Evolutionary conservation across 1,140 invertebrate genomes (phyloP), one percentile per base, ranked within the genome.

Genomic region (Gonioctena quinquepunctata): DNA sequence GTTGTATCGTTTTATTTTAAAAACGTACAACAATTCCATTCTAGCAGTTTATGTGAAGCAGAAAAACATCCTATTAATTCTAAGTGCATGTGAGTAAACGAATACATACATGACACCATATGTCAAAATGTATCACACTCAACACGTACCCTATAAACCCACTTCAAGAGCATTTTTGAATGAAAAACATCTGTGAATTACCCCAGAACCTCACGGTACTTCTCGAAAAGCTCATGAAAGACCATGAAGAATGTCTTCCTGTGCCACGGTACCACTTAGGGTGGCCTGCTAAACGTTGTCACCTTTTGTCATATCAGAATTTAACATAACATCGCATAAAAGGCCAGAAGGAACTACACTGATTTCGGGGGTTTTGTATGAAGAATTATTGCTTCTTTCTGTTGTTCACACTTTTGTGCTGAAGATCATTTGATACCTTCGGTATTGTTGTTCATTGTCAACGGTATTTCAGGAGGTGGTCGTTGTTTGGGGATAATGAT

Each of bases 271-370:
- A n/a, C 33, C 33, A 21, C 66, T 69, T 63, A 64, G 33, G 59
- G 68, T 69, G 68, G 68, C 48, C 68, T 48, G 60, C 19, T 13
- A 62, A 11, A 69, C 52, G 25, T 69, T 64, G 59, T 66, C 68
- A 69, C 68, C 68, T 69, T 62, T 62, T 62, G 60, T 62, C n/a
- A 26, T 16, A 18, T 27, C 13, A 62, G 22, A 26, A 26, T 25
- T 62, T n/a, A 25, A 62, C 60, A 62, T 26, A 62, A 28, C 60
- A 28, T 62, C 13, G 18, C 13, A 21, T 25, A 13, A 33, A 62
- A 27, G 25, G 22, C 28, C 8, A 23, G 23, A 62, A 6, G 60
- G 60, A 62, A 62, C 60, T 62, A 62, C 23, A 62, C 60, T 28
- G 60, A 62, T 62, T 62, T 62, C 8, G 27, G 60, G 60, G 18